phyloP scores from a whole-genome alignment of 23 tunicate species.

The Styela clava region DNA sequence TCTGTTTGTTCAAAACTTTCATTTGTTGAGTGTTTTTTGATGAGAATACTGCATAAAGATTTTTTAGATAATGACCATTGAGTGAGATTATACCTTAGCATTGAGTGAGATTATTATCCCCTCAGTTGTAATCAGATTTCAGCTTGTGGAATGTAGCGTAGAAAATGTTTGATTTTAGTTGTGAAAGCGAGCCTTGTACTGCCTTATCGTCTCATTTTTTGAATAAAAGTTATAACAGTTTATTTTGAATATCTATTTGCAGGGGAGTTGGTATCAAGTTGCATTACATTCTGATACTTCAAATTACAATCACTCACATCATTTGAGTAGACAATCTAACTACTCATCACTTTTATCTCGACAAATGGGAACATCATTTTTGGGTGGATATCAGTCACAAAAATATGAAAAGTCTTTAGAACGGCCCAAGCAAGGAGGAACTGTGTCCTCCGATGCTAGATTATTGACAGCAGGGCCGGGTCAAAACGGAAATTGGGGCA shows the following conservation, averaged over 20 bases:
- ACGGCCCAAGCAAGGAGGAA: slow-evolving; percentile 14
- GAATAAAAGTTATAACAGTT: too few species aligned
- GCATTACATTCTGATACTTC: slow-evolving; percentile 15
- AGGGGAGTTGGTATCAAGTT: slow-evolving; percentile 33
- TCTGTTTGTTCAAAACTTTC: too few species aligned
- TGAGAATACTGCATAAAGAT: too few species aligned
- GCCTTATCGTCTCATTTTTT: too few species aligned
- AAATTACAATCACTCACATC: not conserved
- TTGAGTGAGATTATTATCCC: too few species aligned
- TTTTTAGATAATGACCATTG: too few species aligned
- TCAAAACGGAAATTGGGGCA: not conserved
- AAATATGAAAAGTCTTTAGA: slow-evolving; percentile 48
- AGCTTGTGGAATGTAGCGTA: too few species aligned
- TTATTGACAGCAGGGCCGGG: not conserved
- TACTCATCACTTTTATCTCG: slow-evolving; percentile 9
- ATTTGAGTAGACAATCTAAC: not conserved
- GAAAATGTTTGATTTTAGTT: too few species aligned
- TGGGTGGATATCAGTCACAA: slow-evolving; percentile 29
- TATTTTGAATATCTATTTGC: slow-evolving; percentile 1
- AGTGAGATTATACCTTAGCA: too few species aligned
- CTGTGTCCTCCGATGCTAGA: not conserved
- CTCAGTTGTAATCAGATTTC: too few species aligned
- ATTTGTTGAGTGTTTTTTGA: too few species aligned
- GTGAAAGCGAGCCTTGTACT: too few species aligned
- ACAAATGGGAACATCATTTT: not conserved